Conservation (phyloP, 2,113 vertebrate species). For the Lepisosteus oculatus region DNA sequence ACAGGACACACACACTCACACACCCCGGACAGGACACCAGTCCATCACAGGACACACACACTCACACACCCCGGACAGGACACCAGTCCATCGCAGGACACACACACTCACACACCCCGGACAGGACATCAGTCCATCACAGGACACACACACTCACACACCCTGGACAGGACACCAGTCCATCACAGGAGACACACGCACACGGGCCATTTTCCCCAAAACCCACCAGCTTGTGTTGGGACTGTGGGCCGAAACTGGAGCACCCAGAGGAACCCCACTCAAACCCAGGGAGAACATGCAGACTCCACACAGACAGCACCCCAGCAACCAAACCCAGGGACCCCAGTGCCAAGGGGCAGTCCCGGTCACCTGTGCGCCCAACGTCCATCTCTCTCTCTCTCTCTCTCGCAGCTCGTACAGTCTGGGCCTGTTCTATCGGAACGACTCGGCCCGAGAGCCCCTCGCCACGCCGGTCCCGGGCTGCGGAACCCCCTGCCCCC, state of each 20-base stretch:
- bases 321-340: no score
- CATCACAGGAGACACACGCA: no score
- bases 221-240: neutral
- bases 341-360: neutral
- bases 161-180: no score
- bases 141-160: no score
- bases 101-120: neutral
- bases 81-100: neutral
- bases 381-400: constrained; percentile 33
- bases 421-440: constrained; percentile 77
- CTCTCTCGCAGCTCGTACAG: constrained; percentile 54
- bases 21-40: neutral
- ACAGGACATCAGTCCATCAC: no score
- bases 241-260: neutral
- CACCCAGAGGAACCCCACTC: no score
- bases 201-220: no score
- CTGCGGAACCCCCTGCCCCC: constrained; percentile 72
- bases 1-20: no score
- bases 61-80: neutral
- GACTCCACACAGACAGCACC: no score
- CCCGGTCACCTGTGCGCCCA: neutral
- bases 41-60: neutral
- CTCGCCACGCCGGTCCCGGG: constrained; percentile 71
- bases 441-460: constrained; percentile 62
- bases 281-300: no score